Conservation (phyloP, 2,888 invertebrate species). For the Arrhopalites spinosus region DNA sequence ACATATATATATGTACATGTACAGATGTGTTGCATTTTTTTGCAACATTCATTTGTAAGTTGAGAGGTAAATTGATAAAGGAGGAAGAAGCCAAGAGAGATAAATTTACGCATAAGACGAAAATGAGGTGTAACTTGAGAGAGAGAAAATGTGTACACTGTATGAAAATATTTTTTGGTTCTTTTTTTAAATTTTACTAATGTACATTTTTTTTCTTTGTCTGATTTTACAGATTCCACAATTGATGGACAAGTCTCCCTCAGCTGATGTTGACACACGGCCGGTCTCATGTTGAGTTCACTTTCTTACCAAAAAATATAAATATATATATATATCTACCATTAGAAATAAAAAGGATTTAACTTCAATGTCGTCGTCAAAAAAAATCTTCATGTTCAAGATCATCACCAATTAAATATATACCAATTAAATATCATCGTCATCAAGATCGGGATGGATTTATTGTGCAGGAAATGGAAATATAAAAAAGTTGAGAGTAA, state of each 20-base stretch:
- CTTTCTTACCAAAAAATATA: slow-evolving; percentile 15
- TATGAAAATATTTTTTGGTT: background rate
- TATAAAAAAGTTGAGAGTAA: background rate
- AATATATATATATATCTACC: background rate
- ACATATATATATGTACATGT: background rate
- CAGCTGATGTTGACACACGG: slow-evolving; percentile 53
- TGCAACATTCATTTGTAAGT: slow-evolving; percentile 25
- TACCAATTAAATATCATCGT: background rate
- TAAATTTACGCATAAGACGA: background rate
- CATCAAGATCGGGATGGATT: background rate
- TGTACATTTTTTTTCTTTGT: slow-evolving; percentile 31
- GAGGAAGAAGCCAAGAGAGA: background rate
- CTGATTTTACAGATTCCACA: slow-evolving; percentile 48
- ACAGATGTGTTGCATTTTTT: slow-evolving; percentile 6
- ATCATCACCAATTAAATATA: background rate
- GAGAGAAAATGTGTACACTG: background rate
- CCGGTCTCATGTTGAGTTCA: slow-evolving; percentile 50
- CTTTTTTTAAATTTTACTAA: background rate
- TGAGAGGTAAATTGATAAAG: slow-evolving; percentile 17
- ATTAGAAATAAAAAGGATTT: too few species aligned
- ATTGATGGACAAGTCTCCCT: slow-evolving; percentile 54
- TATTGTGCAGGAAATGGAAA: background rate
- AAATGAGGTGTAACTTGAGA: slow-evolving; percentile 7
- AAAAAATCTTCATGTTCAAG: background rate
- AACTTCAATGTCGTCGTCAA: slow-evolving; percentile 2